Conservation (phyloP, 2,113 vertebrate species). For the Vireo altiloquus region DNA sequence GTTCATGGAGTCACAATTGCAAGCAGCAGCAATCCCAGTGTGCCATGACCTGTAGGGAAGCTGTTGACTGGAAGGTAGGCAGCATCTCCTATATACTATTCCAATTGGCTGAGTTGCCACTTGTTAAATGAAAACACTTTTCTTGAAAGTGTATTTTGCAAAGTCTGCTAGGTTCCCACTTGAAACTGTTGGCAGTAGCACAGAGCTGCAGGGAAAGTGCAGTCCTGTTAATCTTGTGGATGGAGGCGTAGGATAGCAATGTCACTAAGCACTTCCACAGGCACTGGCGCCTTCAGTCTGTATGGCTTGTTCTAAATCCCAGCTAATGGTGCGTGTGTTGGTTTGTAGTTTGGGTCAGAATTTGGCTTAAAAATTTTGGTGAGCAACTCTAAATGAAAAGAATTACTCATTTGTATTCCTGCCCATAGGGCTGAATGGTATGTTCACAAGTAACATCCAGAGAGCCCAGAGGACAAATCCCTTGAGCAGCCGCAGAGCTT, state of each 20-base stretch:
- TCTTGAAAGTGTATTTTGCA: neutral
- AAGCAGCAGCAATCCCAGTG: neutral
- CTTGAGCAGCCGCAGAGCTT: neutral
- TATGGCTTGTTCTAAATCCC: neutral
- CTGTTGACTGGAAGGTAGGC: neutral
- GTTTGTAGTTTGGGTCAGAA: neutral
- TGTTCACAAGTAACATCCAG: neutral
- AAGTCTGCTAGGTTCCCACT: neutral
- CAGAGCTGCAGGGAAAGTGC: neutral
- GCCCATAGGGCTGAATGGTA: neutral
- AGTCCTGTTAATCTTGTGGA: neutral
- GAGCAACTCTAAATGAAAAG: neutral
- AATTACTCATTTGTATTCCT: neutral
- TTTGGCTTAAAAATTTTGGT: neutral
- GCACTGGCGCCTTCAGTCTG: neutral
- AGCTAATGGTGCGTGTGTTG: neutral
- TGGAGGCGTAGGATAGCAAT: neutral
- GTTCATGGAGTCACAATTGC: accelerated
- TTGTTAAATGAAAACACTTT: neutral
- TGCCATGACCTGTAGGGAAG: neutral
- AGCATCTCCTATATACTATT: neutral
- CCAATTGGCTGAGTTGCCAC: neutral
- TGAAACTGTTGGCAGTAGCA: accelerated
- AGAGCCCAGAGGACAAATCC: neutral
- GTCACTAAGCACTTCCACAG: neutral